Conservation (phyloP, 2,888 invertebrate genomes). For the Coenonympha glycerion region DNA sequence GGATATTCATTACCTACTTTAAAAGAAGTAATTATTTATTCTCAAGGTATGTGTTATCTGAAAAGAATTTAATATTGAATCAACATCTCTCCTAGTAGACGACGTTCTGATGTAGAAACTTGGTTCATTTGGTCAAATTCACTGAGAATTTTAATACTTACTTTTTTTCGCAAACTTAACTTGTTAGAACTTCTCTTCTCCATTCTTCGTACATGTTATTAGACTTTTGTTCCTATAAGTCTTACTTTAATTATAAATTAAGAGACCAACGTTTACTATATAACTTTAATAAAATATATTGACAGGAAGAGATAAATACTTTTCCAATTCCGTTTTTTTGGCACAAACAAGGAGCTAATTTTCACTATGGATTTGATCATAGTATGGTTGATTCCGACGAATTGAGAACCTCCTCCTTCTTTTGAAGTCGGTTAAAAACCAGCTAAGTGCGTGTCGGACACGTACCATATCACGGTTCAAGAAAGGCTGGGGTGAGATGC, state of each 20-base stretch:
- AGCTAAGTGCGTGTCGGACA: no score
- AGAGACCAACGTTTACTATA: neutral
- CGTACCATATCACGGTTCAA: no score
- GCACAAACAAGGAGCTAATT: no score
- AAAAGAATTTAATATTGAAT: conserved; percentile 1
- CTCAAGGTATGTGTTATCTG: no score
- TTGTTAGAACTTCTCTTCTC: conserved; percentile 38
- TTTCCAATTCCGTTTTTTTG: no score
- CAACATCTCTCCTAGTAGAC: conserved; percentile 31
- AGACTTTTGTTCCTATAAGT: neutral
- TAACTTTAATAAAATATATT: neutral
- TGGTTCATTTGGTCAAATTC: conserved; percentile 73
- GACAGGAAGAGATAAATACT: neutral
- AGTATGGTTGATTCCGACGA: no score
- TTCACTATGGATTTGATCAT: no score
- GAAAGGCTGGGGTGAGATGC: no score
- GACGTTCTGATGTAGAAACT: conserved; percentile 64
- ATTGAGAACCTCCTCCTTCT: no score
- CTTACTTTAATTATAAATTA: neutral
- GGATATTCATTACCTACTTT: no score
- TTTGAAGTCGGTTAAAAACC: no score
- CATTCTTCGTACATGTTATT: conserved; percentile 3
- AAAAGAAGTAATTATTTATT: no score
- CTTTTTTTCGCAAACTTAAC: conserved; percentile 62
- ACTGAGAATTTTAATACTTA: conserved; percentile 71